Base-by-base conservation (phyloP, 2,888 invertebrate genomes). In the Hydrotaea cyrtoneurina region DNA sequence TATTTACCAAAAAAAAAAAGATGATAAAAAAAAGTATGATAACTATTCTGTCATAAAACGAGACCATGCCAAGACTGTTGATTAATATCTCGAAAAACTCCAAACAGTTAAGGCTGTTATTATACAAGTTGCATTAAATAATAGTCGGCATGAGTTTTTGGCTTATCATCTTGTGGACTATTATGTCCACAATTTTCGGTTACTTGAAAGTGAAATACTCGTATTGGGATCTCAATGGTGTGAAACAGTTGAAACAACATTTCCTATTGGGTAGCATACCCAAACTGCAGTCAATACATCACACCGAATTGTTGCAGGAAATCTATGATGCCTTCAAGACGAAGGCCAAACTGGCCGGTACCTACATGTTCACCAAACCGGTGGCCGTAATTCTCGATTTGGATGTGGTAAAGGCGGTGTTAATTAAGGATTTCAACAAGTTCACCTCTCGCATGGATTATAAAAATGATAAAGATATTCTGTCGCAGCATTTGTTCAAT, bases 351-450 rank as follows among this genome's bases (percentile, higher is more conserved):
- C 19, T 91, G 36, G 90, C 88, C 2, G 90, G 91, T 13, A 78
- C 88, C 0, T 91, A 90, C 66, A 23, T 90, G 0, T 91, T 87
- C 17, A 81, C 88, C 0, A 83, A 76, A 4, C 92, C 92, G 2
- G 82, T 87, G 0, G 88, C 88, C 0, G 78, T 92, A 0, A 82
- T 87, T 0, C 73, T 89, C 0, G 90, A 91, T 69, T 84, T 93
- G 19, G 92, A 92, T 13, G 21, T 92, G 2, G 88, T 89, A 0
- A 92, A 92, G 80, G 23, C 86, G 0, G 86, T 93, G 23, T 82
- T 93, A 0, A 90, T 92, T 1, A 91, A 91, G 78, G 93, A 93
- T 81, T 93, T 93, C 53, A 80, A 88, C 0, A 88, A 90, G 43
- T 93, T 93, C 82, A 87, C 87, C 1, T 89, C 92, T 87, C 92